Percentiles rank a stretch among this genome's conserved stretches.
Conservation (phyloP, 2,797 vertebrate species). For the Dendrocincla fuliginosa region DNA sequence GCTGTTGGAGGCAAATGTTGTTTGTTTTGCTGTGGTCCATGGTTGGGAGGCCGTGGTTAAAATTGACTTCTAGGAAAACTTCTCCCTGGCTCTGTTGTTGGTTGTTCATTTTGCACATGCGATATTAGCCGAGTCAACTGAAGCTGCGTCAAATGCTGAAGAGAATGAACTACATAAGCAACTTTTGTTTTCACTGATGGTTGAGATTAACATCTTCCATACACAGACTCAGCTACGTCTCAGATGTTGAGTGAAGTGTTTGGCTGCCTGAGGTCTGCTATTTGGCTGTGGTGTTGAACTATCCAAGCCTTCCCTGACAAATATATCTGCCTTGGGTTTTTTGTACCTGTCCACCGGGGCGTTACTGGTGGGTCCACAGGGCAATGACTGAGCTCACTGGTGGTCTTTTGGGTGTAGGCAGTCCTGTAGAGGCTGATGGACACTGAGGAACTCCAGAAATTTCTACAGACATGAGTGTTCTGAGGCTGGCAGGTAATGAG, state of each 20-base stretch:
- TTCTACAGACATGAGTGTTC: not conserved
- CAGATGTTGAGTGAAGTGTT: not conserved
- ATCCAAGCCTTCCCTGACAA: not conserved
- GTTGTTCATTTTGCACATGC: not conserved
- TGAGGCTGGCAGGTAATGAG: not conserved
- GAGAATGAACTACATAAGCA: not conserved
- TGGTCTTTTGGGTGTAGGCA: not conserved
- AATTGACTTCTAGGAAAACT: not conserved
- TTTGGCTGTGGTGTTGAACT: not conserved
- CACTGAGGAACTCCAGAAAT: not conserved
- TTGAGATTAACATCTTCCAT: not conserved
- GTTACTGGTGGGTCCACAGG: not conserved
- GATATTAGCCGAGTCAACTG: not conserved
- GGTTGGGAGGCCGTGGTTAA: not conserved
- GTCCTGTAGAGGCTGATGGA: not conserved
- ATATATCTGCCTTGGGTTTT: not conserved
- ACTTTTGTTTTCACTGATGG: not conserved
- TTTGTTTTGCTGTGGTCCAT: not conserved
- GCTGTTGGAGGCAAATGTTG: not conserved
- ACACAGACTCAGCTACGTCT: not conserved
- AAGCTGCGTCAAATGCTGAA: not conserved
- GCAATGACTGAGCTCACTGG: not conserved
- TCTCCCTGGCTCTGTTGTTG: not conserved
- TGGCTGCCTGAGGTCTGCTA: not conserved
- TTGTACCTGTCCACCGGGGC: not conserved